These are phyloP conservation scores for Ephialtes manifestator DNA, from an alignment of 2,888 invertebrate species.

Conservation along the genomic window DNA sequence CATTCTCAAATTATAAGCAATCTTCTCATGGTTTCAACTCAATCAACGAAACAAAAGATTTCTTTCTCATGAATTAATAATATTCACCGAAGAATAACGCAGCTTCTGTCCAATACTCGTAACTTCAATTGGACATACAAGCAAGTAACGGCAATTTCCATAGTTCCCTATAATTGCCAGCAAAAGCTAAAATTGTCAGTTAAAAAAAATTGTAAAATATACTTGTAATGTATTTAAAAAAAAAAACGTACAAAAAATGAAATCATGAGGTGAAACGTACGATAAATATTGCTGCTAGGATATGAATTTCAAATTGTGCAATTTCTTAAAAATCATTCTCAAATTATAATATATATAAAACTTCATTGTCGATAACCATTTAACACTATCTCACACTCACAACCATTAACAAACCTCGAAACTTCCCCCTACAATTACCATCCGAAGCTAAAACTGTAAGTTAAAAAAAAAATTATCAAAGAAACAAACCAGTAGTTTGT, in stretches of 20 bases:
- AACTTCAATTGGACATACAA: constrained; percentile 57
- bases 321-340: constrained; percentile 9
- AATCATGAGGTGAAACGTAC: constrained; percentile 25
- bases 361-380: too few relatives aligned
- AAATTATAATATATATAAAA: too few relatives aligned
- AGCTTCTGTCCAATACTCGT: constrained; percentile 58
- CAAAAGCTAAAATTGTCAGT: too few relatives aligned
- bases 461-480: constrained; percentile 43
- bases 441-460: constrained; percentile 39
- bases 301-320: constrained; percentile 62
- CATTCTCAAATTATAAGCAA: constrained; percentile 36
- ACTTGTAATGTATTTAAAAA: constrained; percentile 37
- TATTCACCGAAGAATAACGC: constrained; percentile 55
- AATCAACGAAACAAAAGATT: constrained; percentile 3
- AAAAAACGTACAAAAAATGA: neutral
- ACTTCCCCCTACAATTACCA: constrained; percentile 1
- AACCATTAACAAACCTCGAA: constrained; percentile 60
- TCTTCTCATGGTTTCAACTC: neutral
- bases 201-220: too few relatives aligned
- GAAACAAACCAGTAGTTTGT: constrained; percentile 42
- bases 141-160: neutral
- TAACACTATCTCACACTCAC: constrained; percentile 59
- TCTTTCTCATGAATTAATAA: constrained; percentile 23
- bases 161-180: neutral
- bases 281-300: constrained; percentile 53